Evolutionary conservation across 2,113 vertebrate species (phyloP).

Genomic region (Bettongia penicillata): DNA sequence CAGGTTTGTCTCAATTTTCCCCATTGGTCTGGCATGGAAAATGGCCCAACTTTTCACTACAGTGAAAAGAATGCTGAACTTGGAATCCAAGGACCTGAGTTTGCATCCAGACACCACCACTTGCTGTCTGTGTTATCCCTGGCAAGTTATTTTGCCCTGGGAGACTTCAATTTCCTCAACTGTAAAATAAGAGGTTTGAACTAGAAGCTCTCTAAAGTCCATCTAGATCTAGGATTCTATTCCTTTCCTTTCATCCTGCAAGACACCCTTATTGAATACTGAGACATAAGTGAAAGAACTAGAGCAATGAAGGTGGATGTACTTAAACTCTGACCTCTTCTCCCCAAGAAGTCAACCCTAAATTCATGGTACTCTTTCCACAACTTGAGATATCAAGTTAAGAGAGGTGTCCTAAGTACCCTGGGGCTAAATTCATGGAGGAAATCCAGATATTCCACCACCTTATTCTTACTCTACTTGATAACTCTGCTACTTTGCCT

Average conservation of each 20-base stretch:
- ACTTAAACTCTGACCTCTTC: background rate
- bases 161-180: background rate
- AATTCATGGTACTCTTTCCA: background rate
- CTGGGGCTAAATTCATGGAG: background rate
- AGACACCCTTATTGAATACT: background rate
- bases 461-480: background rate
- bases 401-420: background rate
- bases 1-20: background rate
- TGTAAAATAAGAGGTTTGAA: background rate
- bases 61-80: background rate
- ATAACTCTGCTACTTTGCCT: background rate
- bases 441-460: background rate
- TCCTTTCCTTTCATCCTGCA: background rate
- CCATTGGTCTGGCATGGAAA: background rate
- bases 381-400: background rate
- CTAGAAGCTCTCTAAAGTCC: background rate
- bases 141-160: background rate
- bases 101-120: background rate
- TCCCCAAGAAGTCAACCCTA: background rate
- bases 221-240: background rate
- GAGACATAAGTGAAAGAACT: background rate
- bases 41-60: background rate
- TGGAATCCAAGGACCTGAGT: background rate
- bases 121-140: background rate
- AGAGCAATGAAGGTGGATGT: background rate